Conservation (phyloP, 1,140 invertebrate species). For the Drosophila willistoni region DNA sequence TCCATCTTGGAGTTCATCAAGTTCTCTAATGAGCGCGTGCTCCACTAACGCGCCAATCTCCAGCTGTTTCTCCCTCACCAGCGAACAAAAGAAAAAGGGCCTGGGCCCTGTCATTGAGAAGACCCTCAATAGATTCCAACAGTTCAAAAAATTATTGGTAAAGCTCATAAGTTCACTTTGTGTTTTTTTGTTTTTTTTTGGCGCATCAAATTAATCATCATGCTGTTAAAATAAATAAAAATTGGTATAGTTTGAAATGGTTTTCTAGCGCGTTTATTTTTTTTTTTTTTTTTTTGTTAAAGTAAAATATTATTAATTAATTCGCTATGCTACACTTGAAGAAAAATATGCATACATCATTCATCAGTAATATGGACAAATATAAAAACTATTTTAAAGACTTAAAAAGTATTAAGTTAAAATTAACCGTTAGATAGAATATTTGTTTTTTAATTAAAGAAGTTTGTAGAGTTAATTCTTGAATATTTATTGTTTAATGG, state of each 20-base stretch:
- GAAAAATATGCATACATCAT: slow-evolving; percentile 10
- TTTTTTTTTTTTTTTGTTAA: slow-evolving; percentile 23
- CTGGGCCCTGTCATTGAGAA: slow-evolving; percentile 70
- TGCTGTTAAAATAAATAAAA: slow-evolving; percentile 79
- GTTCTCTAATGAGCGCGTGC: slow-evolving; percentile 75
- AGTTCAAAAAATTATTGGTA: slow-evolving; percentile 7
- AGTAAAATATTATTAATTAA: slow-evolving; percentile 72
- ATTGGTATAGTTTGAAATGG: slow-evolving; percentile 71
- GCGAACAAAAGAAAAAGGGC: slow-evolving; percentile 53
- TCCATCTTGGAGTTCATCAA: slow-evolving; percentile 28
- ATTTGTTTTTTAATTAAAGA: too few relatives aligned
- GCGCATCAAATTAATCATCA: slow-evolving; percentile 73
- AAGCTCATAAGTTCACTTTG: slow-evolving; percentile 4
- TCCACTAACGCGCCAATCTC: slow-evolving; percentile 60
- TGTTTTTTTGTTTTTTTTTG: slow-evolving; percentile 47
- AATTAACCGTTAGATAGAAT: too few relatives aligned
- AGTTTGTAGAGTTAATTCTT: too few relatives aligned
- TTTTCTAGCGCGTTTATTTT: slow-evolving; percentile 40
- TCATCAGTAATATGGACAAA: too few relatives aligned
- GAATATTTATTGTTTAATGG: too few relatives aligned
- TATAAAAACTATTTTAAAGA: too few relatives aligned
- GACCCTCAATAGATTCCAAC: slow-evolving; percentile 11
- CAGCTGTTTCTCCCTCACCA: slow-evolving; percentile 52
- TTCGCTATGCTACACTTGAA: slow-evolving; percentile 51
- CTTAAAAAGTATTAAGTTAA: too few relatives aligned